A percentile compares a stretch with the other conserved stretches of the same genome.
phyloP scores from a whole-genome alignment of 2,113 vertebrate genomes.

The Thymallus thymallus region DNA sequence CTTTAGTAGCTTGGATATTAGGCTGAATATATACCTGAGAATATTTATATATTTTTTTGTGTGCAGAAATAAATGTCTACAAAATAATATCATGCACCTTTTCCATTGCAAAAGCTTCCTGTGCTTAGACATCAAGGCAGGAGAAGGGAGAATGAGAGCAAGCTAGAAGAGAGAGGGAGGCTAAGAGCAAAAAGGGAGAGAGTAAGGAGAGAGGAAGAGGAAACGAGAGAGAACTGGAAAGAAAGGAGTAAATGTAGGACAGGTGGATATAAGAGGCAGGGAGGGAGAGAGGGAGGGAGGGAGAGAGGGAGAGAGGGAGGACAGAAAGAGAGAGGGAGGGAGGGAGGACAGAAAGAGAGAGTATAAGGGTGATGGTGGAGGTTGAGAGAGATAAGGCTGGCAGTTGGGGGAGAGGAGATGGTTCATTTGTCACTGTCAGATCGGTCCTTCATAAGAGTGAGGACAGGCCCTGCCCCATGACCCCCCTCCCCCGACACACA shows the following conservation, averaged over 20 bases:
- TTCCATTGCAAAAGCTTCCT: not conserved
- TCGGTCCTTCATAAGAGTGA: slow-evolving; percentile 73
- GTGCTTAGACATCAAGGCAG: no score
- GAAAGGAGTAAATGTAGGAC: slow-evolving; percentile 47
- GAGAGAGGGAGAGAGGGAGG: not conserved
- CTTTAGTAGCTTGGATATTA: slow-evolving; percentile 40
- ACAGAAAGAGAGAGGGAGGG: slow-evolving; percentile 45
- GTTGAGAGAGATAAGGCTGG: slow-evolving; percentile 43
- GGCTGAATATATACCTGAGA: slow-evolving; percentile 3
- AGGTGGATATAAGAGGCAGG: slow-evolving; percentile 38
- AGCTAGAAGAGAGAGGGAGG: slow-evolving; percentile 22
- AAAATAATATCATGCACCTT: slow-evolving; percentile 21
- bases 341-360: not conserved
- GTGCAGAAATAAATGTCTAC: slow-evolving; percentile 13
- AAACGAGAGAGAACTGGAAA: not conserved
- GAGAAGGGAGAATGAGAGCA: slow-evolving; percentile 15
- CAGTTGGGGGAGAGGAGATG: slow-evolving; percentile 51
- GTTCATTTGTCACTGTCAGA: slow-evolving; percentile 79
- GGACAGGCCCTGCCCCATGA: slow-evolving; percentile 58
- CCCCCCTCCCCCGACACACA: slow-evolving; percentile 27
- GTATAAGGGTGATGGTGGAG: slow-evolving; percentile 22
- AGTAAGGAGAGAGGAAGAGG: not conserved
- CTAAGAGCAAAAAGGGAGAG: not conserved
- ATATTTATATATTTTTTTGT: not conserved
- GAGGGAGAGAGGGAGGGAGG: slow-evolving; percentile 29